Base-by-base conservation (phyloP, 1,140 invertebrate genomes). In the Drosophila neocordata region DNA sequence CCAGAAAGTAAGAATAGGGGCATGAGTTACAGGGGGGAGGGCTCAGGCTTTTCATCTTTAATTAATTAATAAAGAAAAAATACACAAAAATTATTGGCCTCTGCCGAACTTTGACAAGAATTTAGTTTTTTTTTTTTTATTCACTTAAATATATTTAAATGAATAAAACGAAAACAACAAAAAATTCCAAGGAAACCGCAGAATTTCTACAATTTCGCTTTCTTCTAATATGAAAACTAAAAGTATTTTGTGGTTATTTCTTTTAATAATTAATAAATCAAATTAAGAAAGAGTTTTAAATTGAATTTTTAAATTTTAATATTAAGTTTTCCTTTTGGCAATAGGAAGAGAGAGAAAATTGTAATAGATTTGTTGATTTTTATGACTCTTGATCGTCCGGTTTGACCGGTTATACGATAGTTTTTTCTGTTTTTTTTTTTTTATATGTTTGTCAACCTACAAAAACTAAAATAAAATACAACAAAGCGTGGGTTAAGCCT, bases 281-380 rank as follows among this genome's bases (percentile, higher is more conserved):
- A 44, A 6, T 44, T 44, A 2, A 0, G 18, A 44, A 44, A 13
- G 12, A 15, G 18, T 13, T 8, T 20, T 11, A 48, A 48, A 20
- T 5, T 55, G 4, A 1, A 31, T 31, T 31, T 6, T 31, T 31
- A 31, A 58, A 31, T 24, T 67, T 71, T 41, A 55, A 68, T 73
- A 44, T 73, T 31, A n/a, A 55, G 63, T 73, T 70, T 65, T 65
- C 13, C n/a, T 31, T 44, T 44, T 44, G n/a, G 35, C 31, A 6
- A 15, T 4, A 18, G 31, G 51, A 15, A n/a, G 8, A 56, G n/a
- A 59, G 56, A 11, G 52, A 55, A 37, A 63, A 61, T 20, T 67
- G 81, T 85, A 84, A 84, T 84, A 80, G 81, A 71, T 85, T 85
- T 85, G 69, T 87, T 85, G 69, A 85, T 81, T 85, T 77, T 85